Evolutionary conservation across 1,140 invertebrate species (phyloP), one percentile per base, ranked within the genome.

Genomic region (Hypothenemus hampei): DNA sequence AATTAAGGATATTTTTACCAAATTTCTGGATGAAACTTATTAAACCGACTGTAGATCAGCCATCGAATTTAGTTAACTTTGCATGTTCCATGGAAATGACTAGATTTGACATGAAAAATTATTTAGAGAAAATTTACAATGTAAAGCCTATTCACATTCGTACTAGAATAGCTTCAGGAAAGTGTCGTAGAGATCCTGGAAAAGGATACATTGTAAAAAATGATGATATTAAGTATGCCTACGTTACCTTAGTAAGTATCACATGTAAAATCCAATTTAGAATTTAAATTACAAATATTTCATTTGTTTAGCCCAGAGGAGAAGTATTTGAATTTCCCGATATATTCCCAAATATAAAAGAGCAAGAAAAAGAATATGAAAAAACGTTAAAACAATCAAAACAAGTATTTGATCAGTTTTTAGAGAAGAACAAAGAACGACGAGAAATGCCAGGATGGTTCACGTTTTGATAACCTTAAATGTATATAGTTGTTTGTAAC

Each of bases 21-120:
- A 91, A 95, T 72, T 95, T 96, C 72, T 96, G 88, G 86, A 86
- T 97, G 84, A 97, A 94, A 74, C 62, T 97, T 3, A 78, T 95
- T 1, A 77, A 80, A 41, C 82, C 86, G 3, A 61, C 69, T 4
- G 65, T 78, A 26, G 74, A 79, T 16, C 84, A 86, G 44, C 78
- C 81, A 26, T 73, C 79, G 33, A 92, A 95, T 77, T 66, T 87
- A 33, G 86, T 93, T 1, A 77, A 84, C 37, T 97, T 97, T 75
- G 75, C 84, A 35, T 87, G 89, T 59, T 93, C 93, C 4, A 85
- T 87, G 71, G 83, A 91, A 75, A 93, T 94, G 91, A 94, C 89
- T 10, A 84, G 79, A 72, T 65, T 77, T 58, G 94, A 98, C 72
- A 78, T 97, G 0, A 86, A 84, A 70, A 93, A 94, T 75, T 97